phyloP scores from a whole-genome alignment of 2,797 vertebrate species.

The Apogon talboti region DNA sequence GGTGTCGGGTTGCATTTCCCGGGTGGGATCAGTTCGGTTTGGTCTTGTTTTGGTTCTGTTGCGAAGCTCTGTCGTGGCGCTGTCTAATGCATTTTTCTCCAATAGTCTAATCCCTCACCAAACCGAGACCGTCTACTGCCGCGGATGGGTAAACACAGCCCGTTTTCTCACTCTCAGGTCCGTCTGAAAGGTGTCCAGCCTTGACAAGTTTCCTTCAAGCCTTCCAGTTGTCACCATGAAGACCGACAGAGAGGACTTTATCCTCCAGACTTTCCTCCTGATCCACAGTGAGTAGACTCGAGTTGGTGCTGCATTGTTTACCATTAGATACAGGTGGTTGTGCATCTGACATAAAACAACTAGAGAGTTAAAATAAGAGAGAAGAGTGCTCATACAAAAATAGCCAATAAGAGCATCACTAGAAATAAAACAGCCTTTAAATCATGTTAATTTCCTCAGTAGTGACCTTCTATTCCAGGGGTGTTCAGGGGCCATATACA shows the following conservation, averaged over 20 bases:
- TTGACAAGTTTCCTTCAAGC: neutral
- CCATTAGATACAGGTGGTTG: neutral
- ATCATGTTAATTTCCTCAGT: too few species aligned
- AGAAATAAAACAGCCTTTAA: too few species aligned
- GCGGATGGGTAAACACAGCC: slow-evolving; percentile 14
- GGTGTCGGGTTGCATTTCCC: slow-evolving; percentile 71
- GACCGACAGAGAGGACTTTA: slow-evolving; percentile 29
- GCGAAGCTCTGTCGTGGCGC: slow-evolving; percentile 24
- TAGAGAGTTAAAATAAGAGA: too few species aligned
- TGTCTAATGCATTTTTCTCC: slow-evolving; percentile 1
- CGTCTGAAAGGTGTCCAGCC: slow-evolving; percentile 21
- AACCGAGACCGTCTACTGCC: slow-evolving; percentile 36
- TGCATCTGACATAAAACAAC: too few species aligned
- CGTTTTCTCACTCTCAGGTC: neutral
- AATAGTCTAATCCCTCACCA: slow-evolving; percentile 10
- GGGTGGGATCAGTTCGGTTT: slow-evolving; percentile 51
- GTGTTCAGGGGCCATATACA: too few species aligned
- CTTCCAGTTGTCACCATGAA: slow-evolving; percentile 37
- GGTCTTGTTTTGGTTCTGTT: slow-evolving; percentile 51
- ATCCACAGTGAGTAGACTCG: slow-evolving; percentile 75
- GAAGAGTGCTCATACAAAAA: too few species aligned
- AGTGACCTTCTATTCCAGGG: too few species aligned
- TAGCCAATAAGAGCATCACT: too few species aligned
- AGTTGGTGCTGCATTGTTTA: slow-evolving; percentile 5
- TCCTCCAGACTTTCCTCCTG: slow-evolving; percentile 63